Conservation (phyloP, 2,113 vertebrate species). For the Brachyistius frenatus region DNA sequence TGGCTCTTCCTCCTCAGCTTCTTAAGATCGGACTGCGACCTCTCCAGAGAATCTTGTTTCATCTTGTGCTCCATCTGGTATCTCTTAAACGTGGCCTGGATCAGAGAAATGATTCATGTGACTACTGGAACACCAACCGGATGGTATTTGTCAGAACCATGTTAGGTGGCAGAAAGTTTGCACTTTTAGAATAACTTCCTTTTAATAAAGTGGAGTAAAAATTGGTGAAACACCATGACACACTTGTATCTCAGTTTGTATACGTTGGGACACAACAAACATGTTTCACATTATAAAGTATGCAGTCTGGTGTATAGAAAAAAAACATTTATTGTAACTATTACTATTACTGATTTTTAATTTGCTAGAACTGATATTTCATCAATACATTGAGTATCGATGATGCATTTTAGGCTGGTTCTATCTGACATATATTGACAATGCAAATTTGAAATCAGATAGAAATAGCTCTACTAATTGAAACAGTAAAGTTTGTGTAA, state of each 20-base stretch:
- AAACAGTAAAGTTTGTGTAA: too few relatives aligned
- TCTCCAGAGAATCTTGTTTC: conserved; percentile 94
- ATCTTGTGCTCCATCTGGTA: conserved; percentile 94
- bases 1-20: conserved; percentile 97
- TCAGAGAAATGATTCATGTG: conserved; percentile 50
- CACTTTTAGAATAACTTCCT: background rate
- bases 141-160: background rate
- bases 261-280: too few relatives aligned
- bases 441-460: too few relatives aligned
- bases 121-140: conserved; percentile 1
- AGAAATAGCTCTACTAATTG: too few relatives aligned
- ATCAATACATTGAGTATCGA: background rate
- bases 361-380: background rate
- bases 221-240: too few relatives aligned
- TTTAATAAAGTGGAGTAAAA: too few relatives aligned
- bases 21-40: conserved; percentile 93
- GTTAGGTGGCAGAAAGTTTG: background rate
- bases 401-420: background rate
- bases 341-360: background rate
- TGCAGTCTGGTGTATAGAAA: background rate
- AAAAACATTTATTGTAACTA: too few relatives aligned
- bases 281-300: background rate
- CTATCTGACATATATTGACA: too few relatives aligned
- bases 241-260: too few relatives aligned
- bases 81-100: conserved; percentile 95